phyloP scores from a whole-genome alignment of 2,797 vertebrate species.

The Schizopygopsis malacanthus region DNA sequence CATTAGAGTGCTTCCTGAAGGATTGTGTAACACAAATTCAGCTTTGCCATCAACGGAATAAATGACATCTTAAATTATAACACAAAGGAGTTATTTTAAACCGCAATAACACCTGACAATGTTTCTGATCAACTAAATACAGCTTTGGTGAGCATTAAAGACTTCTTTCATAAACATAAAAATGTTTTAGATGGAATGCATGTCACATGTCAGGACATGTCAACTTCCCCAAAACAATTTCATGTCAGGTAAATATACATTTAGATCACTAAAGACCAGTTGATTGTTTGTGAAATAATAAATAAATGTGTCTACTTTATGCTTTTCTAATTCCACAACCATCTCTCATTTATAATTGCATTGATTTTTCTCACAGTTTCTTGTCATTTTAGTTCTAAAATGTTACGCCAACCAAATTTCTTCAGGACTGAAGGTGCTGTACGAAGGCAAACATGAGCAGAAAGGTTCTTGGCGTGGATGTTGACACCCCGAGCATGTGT shows the following conservation, averaged over 20 bases:
- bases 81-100: background rate
- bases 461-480: background rate
- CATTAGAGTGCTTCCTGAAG: background rate
- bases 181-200: background rate
- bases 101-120: background rate
- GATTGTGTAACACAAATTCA: background rate
- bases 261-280: background rate
- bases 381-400: background rate
- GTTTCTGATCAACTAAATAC: background rate
- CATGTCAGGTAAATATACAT: background rate
- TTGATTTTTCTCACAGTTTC: background rate
- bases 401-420: background rate
- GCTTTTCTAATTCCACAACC: background rate
- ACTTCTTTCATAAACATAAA: background rate
- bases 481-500: background rate
- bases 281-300: background rate
- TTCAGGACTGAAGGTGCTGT: background rate
- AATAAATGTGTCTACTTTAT: background rate
- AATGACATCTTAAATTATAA: background rate
- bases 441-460: background rate
- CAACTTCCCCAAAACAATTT: background rate
- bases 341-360: background rate
- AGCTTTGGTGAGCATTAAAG: background rate
- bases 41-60: background rate
- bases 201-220: background rate